These are phyloP conservation scores for Oceanodroma leucorhoa DNA, from an alignment of 2,797 vertebrate species.

Conservation along the genomic window DNA sequence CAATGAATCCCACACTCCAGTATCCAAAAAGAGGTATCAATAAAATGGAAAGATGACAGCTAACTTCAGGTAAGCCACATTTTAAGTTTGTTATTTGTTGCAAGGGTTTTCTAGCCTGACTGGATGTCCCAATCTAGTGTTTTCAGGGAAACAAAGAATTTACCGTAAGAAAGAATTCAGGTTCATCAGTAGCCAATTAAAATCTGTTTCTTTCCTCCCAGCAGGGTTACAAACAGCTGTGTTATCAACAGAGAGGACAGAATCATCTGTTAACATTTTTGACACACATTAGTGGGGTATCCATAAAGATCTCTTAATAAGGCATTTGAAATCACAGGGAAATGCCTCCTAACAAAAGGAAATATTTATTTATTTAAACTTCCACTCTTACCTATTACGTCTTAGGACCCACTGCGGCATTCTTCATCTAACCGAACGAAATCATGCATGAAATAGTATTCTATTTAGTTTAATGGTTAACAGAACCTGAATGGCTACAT, in stretches of 20 bases:
- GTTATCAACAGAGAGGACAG: background rate
- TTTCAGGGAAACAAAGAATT: background rate
- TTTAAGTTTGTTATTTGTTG: background rate
- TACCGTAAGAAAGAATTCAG: background rate
- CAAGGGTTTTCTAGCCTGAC: background rate
- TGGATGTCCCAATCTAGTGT: background rate
- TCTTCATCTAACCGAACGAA: slow-evolving; percentile 27
- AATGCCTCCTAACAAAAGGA: background rate
- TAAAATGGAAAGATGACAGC: background rate
- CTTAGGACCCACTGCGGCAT: background rate
- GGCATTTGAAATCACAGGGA: slow-evolving; percentile 34
- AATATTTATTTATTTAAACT: background rate
- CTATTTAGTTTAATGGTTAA: slow-evolving; percentile 67
- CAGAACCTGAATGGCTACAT: slow-evolving; percentile 28
- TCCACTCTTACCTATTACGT: background rate
- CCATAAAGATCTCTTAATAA: slow-evolving; percentile 19
- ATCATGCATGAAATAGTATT: slow-evolving; percentile 70
- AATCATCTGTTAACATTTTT: background rate
- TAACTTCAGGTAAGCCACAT: background rate
- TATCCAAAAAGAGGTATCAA: background rate
- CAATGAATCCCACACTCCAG: background rate
- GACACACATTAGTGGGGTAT: background rate
- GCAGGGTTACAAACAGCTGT: background rate
- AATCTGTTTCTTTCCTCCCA: background rate
- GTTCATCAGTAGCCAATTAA: background rate